Conservation (phyloP, 2,797 vertebrate genomes). For the Eulemur mongoz region DNA sequence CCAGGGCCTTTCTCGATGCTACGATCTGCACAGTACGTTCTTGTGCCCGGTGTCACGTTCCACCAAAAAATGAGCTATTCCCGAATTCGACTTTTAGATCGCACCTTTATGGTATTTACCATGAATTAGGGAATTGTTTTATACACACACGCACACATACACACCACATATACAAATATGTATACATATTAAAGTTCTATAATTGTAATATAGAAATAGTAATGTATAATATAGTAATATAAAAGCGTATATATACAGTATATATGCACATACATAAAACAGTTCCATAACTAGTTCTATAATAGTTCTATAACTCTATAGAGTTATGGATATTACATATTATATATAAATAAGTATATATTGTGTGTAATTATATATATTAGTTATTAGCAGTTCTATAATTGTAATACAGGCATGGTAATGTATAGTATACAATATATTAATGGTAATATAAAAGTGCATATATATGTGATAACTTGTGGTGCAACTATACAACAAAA, state of each 20-base stretch:
- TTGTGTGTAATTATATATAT: background rate
- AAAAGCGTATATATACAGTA: background rate
- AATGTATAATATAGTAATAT: background rate
- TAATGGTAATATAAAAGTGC: background rate
- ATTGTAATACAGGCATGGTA: background rate
- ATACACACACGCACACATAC: background rate
- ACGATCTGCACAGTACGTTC: accelerated
- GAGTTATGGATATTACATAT: background rate
- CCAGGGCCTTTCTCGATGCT: accelerated
- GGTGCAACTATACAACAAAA: background rate
- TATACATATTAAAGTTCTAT: background rate
- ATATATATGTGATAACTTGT: background rate
- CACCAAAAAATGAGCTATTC: background rate
- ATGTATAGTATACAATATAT: accelerated
- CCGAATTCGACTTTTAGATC: background rate
- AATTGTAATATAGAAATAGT: background rate
- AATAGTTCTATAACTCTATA: background rate
- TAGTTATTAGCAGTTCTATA: background rate
- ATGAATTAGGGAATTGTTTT: background rate
- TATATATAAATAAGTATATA: background rate
- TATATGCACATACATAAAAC: background rate
- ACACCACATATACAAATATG: background rate
- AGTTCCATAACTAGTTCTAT: background rate
- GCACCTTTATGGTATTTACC: background rate
- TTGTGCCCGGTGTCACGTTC: accelerated